These are phyloP conservation scores for Sebastes dallii DNA, from an alignment of 2,797 vertebrate species.

Conservation along the genomic window DNA sequence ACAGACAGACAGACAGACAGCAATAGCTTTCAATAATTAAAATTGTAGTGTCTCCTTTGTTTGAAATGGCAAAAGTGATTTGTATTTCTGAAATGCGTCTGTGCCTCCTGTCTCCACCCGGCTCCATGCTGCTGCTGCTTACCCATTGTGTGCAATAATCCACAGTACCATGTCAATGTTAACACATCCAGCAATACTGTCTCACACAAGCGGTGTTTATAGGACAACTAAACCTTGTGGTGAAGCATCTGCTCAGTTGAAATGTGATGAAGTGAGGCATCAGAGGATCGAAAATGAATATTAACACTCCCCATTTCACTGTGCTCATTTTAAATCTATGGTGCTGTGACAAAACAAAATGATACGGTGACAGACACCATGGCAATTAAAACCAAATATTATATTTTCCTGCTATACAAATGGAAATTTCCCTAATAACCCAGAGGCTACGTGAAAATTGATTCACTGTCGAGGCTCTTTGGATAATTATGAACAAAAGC, in stretches of 20 bases:
- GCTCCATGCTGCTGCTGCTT: neutral
- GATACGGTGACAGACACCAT: neutral
- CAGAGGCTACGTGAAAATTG: neutral
- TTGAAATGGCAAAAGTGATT: neutral
- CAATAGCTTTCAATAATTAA: too few relatives aligned
- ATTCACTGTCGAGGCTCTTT: neutral
- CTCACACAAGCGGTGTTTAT: neutral
- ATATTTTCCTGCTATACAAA: neutral
- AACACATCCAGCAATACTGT: neutral
- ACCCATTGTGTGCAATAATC: neutral
- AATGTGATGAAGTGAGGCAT: neutral
- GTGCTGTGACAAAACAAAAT: neutral
- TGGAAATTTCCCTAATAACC: neutral
- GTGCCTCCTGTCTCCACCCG: neutral
- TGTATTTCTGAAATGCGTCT: neutral
- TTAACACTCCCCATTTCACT: neutral
- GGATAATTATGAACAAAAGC: neutral
- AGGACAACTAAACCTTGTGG: neutral
- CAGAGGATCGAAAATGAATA: neutral
- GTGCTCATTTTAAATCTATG: neutral
- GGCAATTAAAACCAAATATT: neutral
- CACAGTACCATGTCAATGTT: neutral
- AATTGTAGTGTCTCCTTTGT: neutral
- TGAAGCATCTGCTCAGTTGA: neutral
- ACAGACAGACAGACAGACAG: too few relatives aligned